These are phyloP conservation scores for Peromyscus californicus DNA, from an alignment of 2,113 vertebrate species.

Conservation along the genomic window DNA sequence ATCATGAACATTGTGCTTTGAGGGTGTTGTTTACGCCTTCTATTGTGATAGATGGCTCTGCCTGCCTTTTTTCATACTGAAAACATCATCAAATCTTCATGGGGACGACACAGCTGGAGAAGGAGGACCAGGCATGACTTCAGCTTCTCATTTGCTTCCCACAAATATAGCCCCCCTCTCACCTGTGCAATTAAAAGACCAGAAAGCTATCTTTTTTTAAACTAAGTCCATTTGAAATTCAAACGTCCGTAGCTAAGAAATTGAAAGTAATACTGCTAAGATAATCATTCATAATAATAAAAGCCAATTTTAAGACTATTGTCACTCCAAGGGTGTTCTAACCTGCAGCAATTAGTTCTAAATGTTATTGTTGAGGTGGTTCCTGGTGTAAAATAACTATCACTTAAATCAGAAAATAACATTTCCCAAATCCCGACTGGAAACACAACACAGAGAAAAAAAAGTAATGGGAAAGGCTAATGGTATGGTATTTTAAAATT, in stretches of 20 bases:
- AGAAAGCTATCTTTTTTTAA: background rate
- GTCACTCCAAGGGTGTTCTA: background rate
- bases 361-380: slow-evolving; percentile 35
- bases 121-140: background rate
- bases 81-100: slow-evolving; percentile 22
- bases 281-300: slow-evolving; percentile 40
- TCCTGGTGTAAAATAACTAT: slow-evolving; percentile 28
- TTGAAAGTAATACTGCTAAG: background rate
- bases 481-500: background rate
- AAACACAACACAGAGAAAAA: background rate
- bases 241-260: background rate
- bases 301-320: slow-evolving; percentile 50
- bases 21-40: slow-evolving; percentile 13
- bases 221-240: background rate
- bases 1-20: slow-evolving; percentile 28
- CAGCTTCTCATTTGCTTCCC: background rate
- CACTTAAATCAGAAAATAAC: slow-evolving; percentile 55
- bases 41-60: background rate
- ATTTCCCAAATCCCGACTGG: background rate
- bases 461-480: background rate
- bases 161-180: background rate
- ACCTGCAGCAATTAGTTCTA: slow-evolving; percentile 11
- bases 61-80: background rate
- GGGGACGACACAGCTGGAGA: background rate
- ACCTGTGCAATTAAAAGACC: background rate